phyloP scores from a whole-genome alignment of 2,888 invertebrate genomes.

The Eristalinus aeneus region DNA sequence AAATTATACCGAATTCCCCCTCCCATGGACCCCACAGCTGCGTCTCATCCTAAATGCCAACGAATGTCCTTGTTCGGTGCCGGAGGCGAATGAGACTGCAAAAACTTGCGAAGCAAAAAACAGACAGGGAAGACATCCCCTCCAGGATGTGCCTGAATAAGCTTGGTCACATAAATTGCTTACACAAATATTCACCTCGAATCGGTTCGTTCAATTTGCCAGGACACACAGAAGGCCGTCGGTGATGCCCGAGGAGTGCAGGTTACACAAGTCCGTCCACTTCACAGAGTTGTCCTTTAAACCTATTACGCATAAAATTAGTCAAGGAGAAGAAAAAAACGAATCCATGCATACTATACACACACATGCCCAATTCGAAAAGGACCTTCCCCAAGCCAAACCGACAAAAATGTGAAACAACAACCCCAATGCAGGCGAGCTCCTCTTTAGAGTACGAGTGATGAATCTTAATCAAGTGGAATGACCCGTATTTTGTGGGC shows the following conservation, averaged over 20 bases:
- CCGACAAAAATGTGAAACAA: neutral
- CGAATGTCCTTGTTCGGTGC: neutral
- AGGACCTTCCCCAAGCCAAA: constrained; percentile 5
- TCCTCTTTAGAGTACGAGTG: constrained; percentile 47
- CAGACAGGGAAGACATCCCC: neutral
- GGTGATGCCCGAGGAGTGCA: neutral
- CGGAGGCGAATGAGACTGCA: neutral
- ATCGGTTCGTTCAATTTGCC: constrained; percentile 44
- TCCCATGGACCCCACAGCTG: neutral
- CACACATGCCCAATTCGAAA: neutral
- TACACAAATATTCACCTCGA: constrained; percentile 45
- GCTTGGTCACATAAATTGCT: constrained; percentile 29
- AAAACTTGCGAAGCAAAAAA: neutral
- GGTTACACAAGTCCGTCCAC: neutral
- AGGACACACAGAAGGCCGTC: neutral
- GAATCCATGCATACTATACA: too few relatives aligned
- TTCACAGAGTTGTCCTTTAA: constrained; percentile 32
- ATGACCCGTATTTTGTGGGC: constrained; percentile 61
- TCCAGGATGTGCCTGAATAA: constrained; percentile 2
- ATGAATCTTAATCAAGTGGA: constrained; percentile 66
- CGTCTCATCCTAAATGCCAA: neutral
- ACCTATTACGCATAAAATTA: constrained; percentile 61
- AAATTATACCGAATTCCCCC: constrained; percentile 1
- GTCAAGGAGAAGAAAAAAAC: constrained; percentile 42
- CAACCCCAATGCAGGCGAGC: constrained; percentile 37